Evolutionary conservation across 2,888 invertebrate genomes (phyloP).

Genomic region (Acrocyrtus sp.): DNA sequence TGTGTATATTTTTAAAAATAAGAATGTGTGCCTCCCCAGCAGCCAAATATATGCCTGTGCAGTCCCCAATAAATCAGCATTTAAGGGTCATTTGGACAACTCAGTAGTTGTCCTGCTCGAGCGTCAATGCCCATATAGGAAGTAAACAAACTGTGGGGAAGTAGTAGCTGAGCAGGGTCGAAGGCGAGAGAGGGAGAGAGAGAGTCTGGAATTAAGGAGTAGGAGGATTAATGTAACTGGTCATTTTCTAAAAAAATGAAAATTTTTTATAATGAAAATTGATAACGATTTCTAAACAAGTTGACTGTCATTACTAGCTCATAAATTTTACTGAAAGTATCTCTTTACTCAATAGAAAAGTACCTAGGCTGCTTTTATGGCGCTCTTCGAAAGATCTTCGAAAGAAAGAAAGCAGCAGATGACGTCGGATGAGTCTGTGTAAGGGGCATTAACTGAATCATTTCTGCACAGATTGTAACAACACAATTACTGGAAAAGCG

Average conservation of each 20-base stretch:
- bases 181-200: conserved; percentile 33
- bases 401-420: too few species aligned
- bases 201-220: conserved; percentile 7
- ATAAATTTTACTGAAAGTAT: not conserved
- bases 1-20: not conserved
- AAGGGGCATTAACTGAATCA: not conserved
- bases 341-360: not conserved
- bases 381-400: not conserved
- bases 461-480: not conserved
- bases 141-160: too few species aligned
- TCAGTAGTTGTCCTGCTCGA: conserved; percentile 6
- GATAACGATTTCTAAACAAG: not conserved
- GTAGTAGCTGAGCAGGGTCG: not conserved
- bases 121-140: too few species aligned
- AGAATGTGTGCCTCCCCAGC: not conserved
- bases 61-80: conserved; percentile 45
- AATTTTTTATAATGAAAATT: not conserved
- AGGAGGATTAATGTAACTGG: conserved; percentile 29
- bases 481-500: not conserved
- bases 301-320: not conserved
- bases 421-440: not conserved
- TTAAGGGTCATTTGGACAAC: conserved; percentile 53
- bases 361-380: not conserved
- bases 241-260: conserved; percentile 4
- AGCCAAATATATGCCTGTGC: conserved; percentile 11